Conservation (phyloP, 2,797 vertebrate genomes). For the Galago senegalensis region DNA sequence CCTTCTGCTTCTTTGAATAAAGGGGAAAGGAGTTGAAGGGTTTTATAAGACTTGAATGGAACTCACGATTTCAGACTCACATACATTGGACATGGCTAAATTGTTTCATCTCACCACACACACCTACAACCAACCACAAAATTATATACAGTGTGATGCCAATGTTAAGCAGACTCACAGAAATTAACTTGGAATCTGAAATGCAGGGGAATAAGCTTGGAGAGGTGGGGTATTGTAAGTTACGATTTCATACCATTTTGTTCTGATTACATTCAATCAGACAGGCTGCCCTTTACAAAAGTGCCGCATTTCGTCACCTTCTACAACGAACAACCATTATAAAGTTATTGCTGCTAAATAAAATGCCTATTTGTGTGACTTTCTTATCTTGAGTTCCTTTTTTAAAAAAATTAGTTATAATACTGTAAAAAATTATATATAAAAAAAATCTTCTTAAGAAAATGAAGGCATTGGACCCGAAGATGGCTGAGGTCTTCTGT, state of each 20-base stretch:
- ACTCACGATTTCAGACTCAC: conserved; percentile 82
- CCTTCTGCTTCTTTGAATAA: conserved; percentile 84
- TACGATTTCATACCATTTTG: conserved; percentile 74
- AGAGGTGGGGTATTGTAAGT: conserved; percentile 65
- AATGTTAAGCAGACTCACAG: conserved; percentile 78
- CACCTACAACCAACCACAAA: conserved; percentile 57
- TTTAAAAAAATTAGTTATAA: background rate
- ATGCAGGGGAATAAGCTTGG: conserved; percentile 78
- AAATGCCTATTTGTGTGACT: background rate
- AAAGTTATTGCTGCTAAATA: conserved; percentile 32
- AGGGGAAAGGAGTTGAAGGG: conserved; percentile 74
- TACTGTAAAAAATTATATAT: background rate
- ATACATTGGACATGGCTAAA: conserved; percentile 78
- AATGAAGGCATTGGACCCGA: conserved; percentile 2
- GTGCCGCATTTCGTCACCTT: conserved; percentile 49
- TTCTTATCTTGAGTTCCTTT: conserved; percentile 52
- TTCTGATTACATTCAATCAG: conserved; percentile 76
- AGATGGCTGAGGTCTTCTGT: background rate
- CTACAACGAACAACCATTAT: background rate
- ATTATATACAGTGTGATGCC: conserved; percentile 72
- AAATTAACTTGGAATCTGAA: conserved; percentile 81
- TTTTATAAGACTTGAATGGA: conserved; percentile 87
- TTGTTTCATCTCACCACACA: conserved; percentile 57
- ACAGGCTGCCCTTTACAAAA: conserved; percentile 64
- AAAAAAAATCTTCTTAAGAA: background rate